These are phyloP conservation scores for Etheostoma nigrum DNA, from an alignment of 2,797 vertebrate species.

Conservation along the genomic window DNA sequence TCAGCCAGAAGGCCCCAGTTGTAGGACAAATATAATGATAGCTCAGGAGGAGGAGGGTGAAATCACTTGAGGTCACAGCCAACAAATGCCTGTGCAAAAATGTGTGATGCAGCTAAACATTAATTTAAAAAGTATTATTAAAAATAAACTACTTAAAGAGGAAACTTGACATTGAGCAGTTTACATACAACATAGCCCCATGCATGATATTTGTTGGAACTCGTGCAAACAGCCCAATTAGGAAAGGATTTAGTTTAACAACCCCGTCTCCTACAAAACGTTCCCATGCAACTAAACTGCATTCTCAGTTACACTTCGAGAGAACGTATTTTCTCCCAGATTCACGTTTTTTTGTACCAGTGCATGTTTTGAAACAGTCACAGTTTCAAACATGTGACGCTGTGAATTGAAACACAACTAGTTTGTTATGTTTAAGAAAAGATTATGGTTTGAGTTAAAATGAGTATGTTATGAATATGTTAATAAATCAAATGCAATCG, in stretches of 20 bases:
- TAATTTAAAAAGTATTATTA: neutral
- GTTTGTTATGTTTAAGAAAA: too few relatives aligned
- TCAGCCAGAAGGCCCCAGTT: slow-evolving; percentile 28
- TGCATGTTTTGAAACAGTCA: too few relatives aligned
- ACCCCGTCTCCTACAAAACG: too few relatives aligned
- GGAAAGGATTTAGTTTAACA: neutral
- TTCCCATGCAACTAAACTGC: too few relatives aligned
- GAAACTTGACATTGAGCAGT: neutral
- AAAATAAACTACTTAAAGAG: neutral
- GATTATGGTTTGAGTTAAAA: too few relatives aligned
- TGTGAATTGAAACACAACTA: too few relatives aligned
- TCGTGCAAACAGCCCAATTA: neutral
- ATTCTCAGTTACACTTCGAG: too few relatives aligned
- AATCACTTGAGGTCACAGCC: slow-evolving; percentile 31
- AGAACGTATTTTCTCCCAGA: too few relatives aligned
- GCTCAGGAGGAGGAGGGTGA: slow-evolving; percentile 24
- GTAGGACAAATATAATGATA: slow-evolving; percentile 37
- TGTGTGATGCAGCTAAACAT: neutral
- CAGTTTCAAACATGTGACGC: too few relatives aligned
- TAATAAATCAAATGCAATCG: too few relatives aligned
- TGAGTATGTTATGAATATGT: too few relatives aligned
- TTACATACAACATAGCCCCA: neutral
- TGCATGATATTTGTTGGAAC: neutral
- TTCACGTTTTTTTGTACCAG: too few relatives aligned
- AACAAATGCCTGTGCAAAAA: slow-evolving; percentile 14